phyloP scores from a whole-genome alignment of 2,888 invertebrate genomes.

The Ischnus inquisitorius region DNA sequence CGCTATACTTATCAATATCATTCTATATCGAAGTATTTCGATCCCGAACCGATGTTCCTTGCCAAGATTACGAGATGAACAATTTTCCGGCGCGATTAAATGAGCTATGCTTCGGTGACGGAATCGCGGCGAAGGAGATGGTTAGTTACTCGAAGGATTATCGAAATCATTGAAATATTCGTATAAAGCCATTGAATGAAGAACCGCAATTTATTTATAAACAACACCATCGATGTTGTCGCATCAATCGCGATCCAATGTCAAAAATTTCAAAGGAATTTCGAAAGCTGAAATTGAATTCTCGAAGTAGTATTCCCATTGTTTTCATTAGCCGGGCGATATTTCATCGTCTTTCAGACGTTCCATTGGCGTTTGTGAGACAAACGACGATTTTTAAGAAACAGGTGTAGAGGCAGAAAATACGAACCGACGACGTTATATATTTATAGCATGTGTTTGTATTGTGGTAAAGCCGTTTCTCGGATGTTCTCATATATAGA shows the following conservation, averaged over 20 bases:
- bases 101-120: not conserved
- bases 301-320: constrained; percentile 1
- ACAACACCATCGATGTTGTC: not conserved
- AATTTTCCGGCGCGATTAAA: not conserved
- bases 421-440: constrained; percentile 1
- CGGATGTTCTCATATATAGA: constrained; percentile 4
- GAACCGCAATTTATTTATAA: not conserved
- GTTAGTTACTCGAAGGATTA: not conserved
- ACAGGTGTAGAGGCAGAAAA: constrained; percentile 24
- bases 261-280: not conserved
- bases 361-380: constrained; percentile 17
- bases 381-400: not conserved
- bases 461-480: constrained; percentile 40
- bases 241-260: not conserved
- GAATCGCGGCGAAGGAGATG: not conserved
- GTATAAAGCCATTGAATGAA: no score
- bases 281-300: not conserved
- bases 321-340: not conserved
- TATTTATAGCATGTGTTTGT: constrained; percentile 43
- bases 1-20: constrained; percentile 3
- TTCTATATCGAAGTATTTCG: constrained; percentile 7
- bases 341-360: not conserved
- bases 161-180: no score
- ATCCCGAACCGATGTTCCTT: not conserved
- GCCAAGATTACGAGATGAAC: not conserved